Evolutionary conservation across 1,140 invertebrate genomes (phyloP).

Genomic region (Leptinotarsa undecemlineata): DNA sequence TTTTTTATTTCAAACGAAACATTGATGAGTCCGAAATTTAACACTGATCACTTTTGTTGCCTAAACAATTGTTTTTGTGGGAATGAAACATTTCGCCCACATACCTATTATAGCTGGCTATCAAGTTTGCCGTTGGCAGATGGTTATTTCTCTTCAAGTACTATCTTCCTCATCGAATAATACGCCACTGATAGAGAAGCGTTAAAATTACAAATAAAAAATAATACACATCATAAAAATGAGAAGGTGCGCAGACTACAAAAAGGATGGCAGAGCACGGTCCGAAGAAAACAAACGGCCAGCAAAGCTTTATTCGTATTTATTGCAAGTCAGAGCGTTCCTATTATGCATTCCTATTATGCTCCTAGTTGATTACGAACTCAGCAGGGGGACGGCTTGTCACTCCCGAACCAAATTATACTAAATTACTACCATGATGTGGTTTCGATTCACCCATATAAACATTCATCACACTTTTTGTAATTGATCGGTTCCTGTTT

Average conservation of each 20-base stretch:
- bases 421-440: slow-evolving; percentile 51
- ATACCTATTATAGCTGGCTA: too few relatives aligned
- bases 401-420: slow-evolving; percentile 54
- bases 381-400: slow-evolving; percentile 51
- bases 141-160: too few relatives aligned
- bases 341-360: slow-evolving; percentile 54
- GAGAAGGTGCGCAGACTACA: slow-evolving; percentile 10
- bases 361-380: slow-evolving; percentile 52
- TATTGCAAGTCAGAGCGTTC: slow-evolving; percentile 54
- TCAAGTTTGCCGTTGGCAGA: too few relatives aligned
- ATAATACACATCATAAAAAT: slow-evolving; percentile 1
- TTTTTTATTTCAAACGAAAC: too few relatives aligned
- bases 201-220: not conserved
- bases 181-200: too few relatives aligned
- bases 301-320: slow-evolving; percentile 46
- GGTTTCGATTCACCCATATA: slow-evolving; percentile 50
- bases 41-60: too few relatives aligned
- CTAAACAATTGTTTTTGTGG: too few relatives aligned
- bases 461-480: slow-evolving; percentile 39
- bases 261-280: not conserved
- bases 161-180: too few relatives aligned
- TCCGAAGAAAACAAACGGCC: slow-evolving; percentile 17
- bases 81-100: too few relatives aligned
- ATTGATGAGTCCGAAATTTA: too few relatives aligned
- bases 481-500: slow-evolving; percentile 1